Percentiles rank a stretch among this genome's conserved stretches.
Conservation (phyloP, 2,113 vertebrate species). For the Octodon degus region DNA sequence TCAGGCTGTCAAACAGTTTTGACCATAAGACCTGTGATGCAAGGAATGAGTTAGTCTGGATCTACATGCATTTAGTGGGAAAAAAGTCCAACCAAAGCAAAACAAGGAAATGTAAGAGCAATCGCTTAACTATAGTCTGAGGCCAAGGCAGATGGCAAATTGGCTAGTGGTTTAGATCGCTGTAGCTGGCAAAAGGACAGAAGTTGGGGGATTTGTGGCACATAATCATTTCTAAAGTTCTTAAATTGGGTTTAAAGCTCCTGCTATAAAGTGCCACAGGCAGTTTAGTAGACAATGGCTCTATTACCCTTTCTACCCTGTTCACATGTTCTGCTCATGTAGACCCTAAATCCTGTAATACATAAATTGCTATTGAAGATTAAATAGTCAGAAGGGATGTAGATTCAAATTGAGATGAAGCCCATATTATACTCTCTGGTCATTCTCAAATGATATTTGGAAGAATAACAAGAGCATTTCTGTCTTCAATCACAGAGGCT, state of each 20-base stretch:
- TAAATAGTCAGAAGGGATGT: background rate
- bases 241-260: no score
- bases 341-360: background rate
- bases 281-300: no score
- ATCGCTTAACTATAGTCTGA: background rate
- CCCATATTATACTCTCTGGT: background rate
- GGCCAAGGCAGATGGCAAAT: rapidly evolving
- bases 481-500: background rate
- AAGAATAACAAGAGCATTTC: background rate
- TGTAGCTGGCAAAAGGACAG: rapidly evolving
- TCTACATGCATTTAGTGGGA: background rate
- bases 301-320: background rate
- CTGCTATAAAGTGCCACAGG: no score
- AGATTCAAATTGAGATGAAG: background rate
- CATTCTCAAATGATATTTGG: background rate
- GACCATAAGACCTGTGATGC: background rate
- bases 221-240: background rate
- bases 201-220: background rate
- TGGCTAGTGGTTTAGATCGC: background rate
- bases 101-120: rapidly evolving
- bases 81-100: background rate
- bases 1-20: background rate
- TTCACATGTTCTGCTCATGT: no score
- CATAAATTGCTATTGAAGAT: background rate
- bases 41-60: no score